phyloP scores from a whole-genome alignment of 2,888 invertebrate genomes.

The Campoletis raptor region DNA sequence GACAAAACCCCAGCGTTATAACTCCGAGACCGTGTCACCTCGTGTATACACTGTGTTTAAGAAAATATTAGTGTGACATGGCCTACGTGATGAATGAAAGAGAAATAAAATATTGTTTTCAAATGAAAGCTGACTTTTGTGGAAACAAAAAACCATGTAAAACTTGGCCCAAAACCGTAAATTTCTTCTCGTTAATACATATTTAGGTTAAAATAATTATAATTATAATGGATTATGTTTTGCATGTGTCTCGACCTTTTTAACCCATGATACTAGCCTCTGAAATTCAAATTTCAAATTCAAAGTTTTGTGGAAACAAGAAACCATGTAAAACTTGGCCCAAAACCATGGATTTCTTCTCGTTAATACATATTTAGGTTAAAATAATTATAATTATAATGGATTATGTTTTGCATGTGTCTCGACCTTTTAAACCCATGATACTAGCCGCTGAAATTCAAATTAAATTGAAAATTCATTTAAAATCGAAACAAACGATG shows the following conservation, averaged over 20 bases:
- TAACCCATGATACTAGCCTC: no score
- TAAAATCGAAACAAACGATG: no score
- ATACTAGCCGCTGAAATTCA: no score
- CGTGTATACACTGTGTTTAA: constrained; percentile 35
- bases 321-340: not conserved
- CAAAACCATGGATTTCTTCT: not conserved
- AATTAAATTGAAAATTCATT: no score
- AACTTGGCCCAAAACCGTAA: not conserved
- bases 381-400: not conserved
- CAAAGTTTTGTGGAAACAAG: constrained; percentile 7
- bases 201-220: not conserved
- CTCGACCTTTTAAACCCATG: no score
- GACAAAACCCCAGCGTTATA: constrained; percentile 31
- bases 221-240: not conserved
- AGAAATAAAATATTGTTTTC: constrained; percentile 35
- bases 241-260: no score
- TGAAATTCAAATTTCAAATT: no score
- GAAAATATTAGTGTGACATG: constrained; percentile 43
- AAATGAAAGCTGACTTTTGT: not conserved
- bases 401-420: not conserved
- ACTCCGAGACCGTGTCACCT: not conserved
- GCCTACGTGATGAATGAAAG: not conserved
- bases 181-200: not conserved
- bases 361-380: not conserved
- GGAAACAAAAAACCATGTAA: constrained; percentile 1